These are phyloP conservation scores for Oreamnos americanus DNA, from an alignment of 2,113 vertebrate species.

Conservation along the genomic window DNA sequence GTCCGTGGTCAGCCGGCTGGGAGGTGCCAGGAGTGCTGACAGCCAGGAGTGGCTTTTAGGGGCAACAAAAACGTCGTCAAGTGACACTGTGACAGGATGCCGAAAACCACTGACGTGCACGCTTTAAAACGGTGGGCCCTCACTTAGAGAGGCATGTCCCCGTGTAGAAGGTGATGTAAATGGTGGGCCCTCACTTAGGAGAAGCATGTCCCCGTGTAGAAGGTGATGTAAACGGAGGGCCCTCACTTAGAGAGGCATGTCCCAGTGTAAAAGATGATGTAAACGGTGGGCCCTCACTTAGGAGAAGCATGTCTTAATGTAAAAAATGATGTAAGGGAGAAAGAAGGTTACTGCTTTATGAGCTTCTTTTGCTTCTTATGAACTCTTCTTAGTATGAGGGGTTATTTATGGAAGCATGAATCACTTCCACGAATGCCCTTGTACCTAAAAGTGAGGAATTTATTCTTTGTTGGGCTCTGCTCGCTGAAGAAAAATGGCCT, in stretches of 20 bases:
- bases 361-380: not conserved
- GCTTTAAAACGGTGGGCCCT: not conserved
- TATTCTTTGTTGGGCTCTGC: not conserved
- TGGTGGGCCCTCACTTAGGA: no score
- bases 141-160: not conserved
- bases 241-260: rapidly evolving
- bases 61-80: not conserved
- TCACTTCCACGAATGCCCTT: not conserved
- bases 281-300: not conserved
- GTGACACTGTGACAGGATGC: not conserved
- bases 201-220: rapidly evolving
- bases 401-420: not conserved
- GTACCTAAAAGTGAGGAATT: not conserved
- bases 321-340: rapidly evolving
- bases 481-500: not conserved
- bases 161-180: rapidly evolving
- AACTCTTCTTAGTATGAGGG: not conserved
- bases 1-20: rapidly evolving
- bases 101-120: rapidly evolving
- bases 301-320: rapidly evolving
- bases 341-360: rapidly evolving
- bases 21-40: not conserved
- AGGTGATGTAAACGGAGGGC: not conserved
- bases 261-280: rapidly evolving
- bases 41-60: not conserved